Evolutionary conservation across 1,140 invertebrate species (phyloP), one percentile per base, ranked within the genome.

Genomic region (Coenobita brevimanus): DNA sequence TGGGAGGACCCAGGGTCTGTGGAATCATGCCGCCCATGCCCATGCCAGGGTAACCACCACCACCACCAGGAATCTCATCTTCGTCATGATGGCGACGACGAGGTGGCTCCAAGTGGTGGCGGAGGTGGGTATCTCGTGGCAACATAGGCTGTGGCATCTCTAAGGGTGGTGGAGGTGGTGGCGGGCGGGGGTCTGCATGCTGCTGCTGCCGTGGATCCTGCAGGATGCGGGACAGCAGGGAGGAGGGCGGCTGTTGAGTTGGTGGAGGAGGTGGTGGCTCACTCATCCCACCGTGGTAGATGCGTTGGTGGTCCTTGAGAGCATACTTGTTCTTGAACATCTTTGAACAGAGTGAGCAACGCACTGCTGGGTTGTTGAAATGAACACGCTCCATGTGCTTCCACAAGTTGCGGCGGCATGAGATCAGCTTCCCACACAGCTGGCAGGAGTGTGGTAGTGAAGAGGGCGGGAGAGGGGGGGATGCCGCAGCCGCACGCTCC

Each of bases 271-370:
- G 87, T 21, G 81, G 64, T 38, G 87, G 87, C 57, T 90, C 90
- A 60, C 90, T 90, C 78, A 90, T 64, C 30, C 90, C 90, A n/a
- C 90, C 90, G 46, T 90, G 90, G 62, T 90, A 90, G 71, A 90
- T 90, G 69, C 90, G 87, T 79, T 90, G 90, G 67, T 90, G 90
- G 60, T 90, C 90, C 82, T 90, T 90, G 21, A 90, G 88, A 38
- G 90, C 90, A 73, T 90, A 90, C 64, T 90, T 90, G 76, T 90
- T 90, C 78, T 90, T 90, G 79, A 90, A 90, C 79, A 90, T 89
- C 82, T 90, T 90, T 46, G 90, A 76, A 71, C 90, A 90, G n/a
- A 90, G 83, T 60, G 89, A 90, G 83, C 89, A 90, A 57, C 89
- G 88, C 76, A 90, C 89, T 64, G 89, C 89, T 60, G 89, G 89